A percentile compares a stretch with the other conserved stretches of the same genome.
Conservation (phyloP, 2,888 invertebrate genomes). For the Baronia brevicornis region DNA sequence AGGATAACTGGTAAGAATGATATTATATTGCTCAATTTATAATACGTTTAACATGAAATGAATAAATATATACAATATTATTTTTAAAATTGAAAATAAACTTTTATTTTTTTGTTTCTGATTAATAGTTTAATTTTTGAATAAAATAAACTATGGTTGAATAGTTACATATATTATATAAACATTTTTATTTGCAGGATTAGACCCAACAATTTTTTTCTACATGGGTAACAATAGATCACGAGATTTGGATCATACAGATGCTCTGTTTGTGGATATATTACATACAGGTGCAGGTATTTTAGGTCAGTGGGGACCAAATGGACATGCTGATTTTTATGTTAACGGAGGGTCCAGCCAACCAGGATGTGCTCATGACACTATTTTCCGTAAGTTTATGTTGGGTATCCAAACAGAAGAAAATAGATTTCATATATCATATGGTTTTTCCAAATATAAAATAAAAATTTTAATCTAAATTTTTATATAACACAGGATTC, state of each 20-base stretch:
- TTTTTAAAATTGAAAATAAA: too few relatives aligned
- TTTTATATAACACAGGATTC: too few relatives aligned
- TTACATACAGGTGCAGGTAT: slow-evolving; percentile 92
- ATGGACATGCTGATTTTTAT: slow-evolving; percentile 92
- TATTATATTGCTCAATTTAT: not conserved
- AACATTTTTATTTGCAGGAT: slow-evolving; percentile 68
- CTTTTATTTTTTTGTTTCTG: too few relatives aligned
- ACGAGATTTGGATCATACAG: slow-evolving; percentile 84
- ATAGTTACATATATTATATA: not conserved
- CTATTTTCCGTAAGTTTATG: slow-evolving; percentile 87
- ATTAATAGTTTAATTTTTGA: not conserved
- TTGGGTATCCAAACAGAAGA: too few relatives aligned
- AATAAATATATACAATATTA: too few relatives aligned
- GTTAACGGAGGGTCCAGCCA: slow-evolving; percentile 92
- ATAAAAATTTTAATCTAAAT: too few relatives aligned
- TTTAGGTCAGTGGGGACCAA: slow-evolving; percentile 92
- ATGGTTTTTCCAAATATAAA: too few relatives aligned
- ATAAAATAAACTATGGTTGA: not conserved
- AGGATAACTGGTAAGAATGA: slow-evolving; percentile 82
- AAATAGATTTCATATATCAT: too few relatives aligned
- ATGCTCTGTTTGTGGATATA: slow-evolving; percentile 88
- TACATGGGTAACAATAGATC: slow-evolving; percentile 89
- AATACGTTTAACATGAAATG: too few relatives aligned
- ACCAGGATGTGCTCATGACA: slow-evolving; percentile 88
- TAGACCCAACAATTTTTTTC: slow-evolving; percentile 91